Evolutionary conservation across 2,113 vertebrate species (phyloP), one percentile per base, ranked within the genome.

Genomic region (Vanacampus margaritifer): DNA sequence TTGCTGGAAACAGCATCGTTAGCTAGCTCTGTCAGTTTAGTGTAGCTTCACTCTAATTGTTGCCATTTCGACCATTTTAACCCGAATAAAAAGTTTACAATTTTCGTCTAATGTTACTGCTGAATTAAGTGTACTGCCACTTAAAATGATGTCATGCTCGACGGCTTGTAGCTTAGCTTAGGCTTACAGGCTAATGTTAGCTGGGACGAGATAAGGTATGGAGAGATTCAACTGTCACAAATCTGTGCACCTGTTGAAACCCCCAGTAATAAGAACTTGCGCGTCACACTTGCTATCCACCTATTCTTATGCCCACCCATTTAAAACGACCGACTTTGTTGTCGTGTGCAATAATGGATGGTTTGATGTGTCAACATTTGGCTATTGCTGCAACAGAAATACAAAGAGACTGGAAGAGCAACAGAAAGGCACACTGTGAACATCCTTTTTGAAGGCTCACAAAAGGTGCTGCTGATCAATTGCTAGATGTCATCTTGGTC

Each of bases 11-110:
- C 2, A 65, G 2, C 21, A 36, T 46, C 64, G 26, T 60, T 69
- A 82, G 75, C 79, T 72, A 83, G 69, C 71, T 58, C 53, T 48
- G 12, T n/a, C n/a, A n/a, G 48, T 41, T 41, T 32, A 26, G 23
- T 16, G 57, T 67, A 68, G 46, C 48, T 36, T 60, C n/a, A 23
- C 35, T 48, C 14, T 26, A 7, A 28, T 48, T 13, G 51, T n/a
- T 2, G 11, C 69, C 9, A 60, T n/a, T 60, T 50, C 1, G 16
- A 9, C 2, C 3, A 26, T 6, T 13, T 14, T 7, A 56, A 24
- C 5, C 21, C 35, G 13, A n/a, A 0, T n/a, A 32, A 5, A 24
- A 54, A 39, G 8, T 12, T 32, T 57, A 26, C 26, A 2, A 8
- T 32, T 6, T 7, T 32, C 28, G 5, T 32, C 16, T 57, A 16